Evolutionary conservation across 1,140 invertebrate genomes (phyloP), one percentile per base, ranked within the genome.

Genomic region (Argopecten irradians): DNA sequence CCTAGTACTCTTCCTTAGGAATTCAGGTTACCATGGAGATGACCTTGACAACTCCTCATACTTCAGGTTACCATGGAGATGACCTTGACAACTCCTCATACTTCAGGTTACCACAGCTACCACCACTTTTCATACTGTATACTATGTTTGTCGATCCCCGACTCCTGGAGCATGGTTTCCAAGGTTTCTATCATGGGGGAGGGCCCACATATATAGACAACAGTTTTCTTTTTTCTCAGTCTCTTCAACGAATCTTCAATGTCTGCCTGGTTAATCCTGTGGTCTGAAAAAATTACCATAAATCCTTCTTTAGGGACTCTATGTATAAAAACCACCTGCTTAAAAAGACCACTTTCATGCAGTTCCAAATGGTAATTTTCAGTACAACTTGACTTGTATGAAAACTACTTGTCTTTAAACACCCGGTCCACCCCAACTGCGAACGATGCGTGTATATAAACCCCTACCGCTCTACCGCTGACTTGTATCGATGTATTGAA

Each of bases 61-160:
- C n/a, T n/a, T n/a, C n/a, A n/a, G n/a, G n/a, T n/a, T n/a, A n/a
- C n/a, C n/a, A n/a, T n/a, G n/a, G n/a, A n/a, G n/a, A n/a, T n/a
- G n/a, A n/a, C n/a, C n/a, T n/a, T n/a, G n/a, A n/a, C n/a, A n/a
- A n/a, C n/a, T n/a, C n/a, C n/a, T n/a, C n/a, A n/a, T n/a, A n/a
- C n/a, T n/a, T 39, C 5, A 39, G 36, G 36, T 39, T 39, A 39
- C n/a, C 13, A 39, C 55, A 16, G n/a, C 84, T 91, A 95, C 93
- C 93, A 94, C 95, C 95, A 95, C 83, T 94, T 93, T 87, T 95
- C 95, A 90, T 92, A 95, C 55, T 89, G 88, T 34, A 95, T 92
- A 36, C 90, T 83, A 11, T 93, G 71, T 90, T 92, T 89, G 9
- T 71, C 19, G 33, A 95, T 86, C 19, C 90, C 92, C 11, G 89